A percentile compares a stretch with the other conserved stretches of the same genome.
Conservation (phyloP, 2,797 vertebrate genomes). For the Pseudotriccus pelzelni region DNA sequence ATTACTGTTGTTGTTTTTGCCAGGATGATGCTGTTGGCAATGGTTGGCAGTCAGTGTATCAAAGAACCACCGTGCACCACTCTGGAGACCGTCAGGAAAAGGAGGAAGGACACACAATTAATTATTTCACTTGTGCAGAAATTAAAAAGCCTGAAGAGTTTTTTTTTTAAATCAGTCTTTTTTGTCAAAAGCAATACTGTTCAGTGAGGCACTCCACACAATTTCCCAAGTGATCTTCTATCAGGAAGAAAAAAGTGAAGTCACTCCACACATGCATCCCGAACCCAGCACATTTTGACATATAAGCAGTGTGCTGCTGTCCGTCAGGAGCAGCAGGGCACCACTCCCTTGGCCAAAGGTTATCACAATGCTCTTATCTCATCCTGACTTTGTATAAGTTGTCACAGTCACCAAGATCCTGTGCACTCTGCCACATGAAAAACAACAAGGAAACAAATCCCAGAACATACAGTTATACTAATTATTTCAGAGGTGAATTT, state of each 20-base stretch:
- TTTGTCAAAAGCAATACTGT: background rate
- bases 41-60: background rate
- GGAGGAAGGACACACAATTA: background rate
- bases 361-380: background rate
- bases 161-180: background rate
- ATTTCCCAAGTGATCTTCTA: background rate
- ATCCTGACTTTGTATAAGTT: background rate
- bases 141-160: background rate
- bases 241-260: background rate
- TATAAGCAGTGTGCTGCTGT: background rate
- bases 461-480: background rate
- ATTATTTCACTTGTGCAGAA: background rate
- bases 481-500: background rate
- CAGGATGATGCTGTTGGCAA: background rate
- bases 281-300: background rate
- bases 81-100: background rate
- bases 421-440: background rate
- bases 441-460: background rate
- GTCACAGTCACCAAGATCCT: background rate
- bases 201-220: background rate
- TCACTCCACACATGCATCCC: fast-evolving
- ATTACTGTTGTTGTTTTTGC: background rate
- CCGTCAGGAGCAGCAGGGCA: background rate
- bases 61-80: background rate
- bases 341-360: background rate